Evolutionary conservation across 2,888 invertebrate genomes (phyloP), one percentile per base, ranked within the genome.

Genomic region (Thyatira batis): DNA sequence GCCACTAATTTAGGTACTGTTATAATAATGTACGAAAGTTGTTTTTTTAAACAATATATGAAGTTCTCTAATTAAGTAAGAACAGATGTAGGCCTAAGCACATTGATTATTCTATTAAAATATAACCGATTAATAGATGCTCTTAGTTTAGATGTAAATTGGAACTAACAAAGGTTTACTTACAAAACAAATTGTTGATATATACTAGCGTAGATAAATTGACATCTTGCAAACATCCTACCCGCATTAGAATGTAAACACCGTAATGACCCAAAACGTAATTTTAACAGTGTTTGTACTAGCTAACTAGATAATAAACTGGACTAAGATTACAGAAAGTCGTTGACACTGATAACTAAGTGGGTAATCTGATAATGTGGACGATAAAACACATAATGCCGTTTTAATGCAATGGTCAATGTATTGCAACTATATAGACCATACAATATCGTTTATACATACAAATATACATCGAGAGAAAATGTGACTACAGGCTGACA

Each of bases 301-400:
- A 67, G 67, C 70, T 72, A 70, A 71, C 66, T 65, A 76, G 77
- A 78, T 80, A 81, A 76, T 78, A 75, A 81, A 71, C 70, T 68
- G 63, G 57, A 57, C 60, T 60, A 61, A 82, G 87, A 87, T 86
- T 78, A 85, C 61, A 50, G 58, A 53, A 67, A 77, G 85, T 82
- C 85, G 80, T 84, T 84, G 87, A 85, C 86, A 75, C 78, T 80
- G 84, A 83, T 84, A 84, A 73, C 71, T 60, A 73, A 70, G 71
- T 73, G 69, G 77, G 75, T 76, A 70, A 65, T 65, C 71, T 75
- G 84, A 84, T 84, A 87, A 81, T 57, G 53, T 17, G 33, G 17
- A 39, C 39, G 39, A 17, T 39, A 17, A 8, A 39, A 39, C 17
- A 39, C 39, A 39, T 39, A 39, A 33, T 17, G 8, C 17, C 17